phyloP scores from a whole-genome alignment of 1,140 invertebrate species.

The Grapholita molesta region DNA sequence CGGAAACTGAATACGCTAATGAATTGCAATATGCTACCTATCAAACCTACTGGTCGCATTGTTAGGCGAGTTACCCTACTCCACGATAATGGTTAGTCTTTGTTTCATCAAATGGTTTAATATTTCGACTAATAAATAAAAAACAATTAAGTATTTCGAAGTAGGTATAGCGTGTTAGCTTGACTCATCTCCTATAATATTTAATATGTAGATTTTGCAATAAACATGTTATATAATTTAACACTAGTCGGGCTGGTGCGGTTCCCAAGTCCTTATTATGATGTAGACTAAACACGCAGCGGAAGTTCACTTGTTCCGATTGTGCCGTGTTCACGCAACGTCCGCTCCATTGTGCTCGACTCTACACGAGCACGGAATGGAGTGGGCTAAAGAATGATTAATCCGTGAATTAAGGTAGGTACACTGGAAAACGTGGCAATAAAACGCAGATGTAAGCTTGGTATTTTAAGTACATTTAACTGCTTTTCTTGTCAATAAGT shows the following conservation, averaged over 20 bases:
- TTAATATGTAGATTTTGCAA: no score
- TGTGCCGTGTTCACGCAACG: constrained; percentile 51
- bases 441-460: not conserved
- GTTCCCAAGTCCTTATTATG: constrained; percentile 1
- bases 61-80: no score
- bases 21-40: no score
- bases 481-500: no score
- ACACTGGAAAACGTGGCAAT: not conserved
- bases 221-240: not conserved
- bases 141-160: no score
- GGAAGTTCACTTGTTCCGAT: constrained; percentile 53
- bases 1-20: no score
- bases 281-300: constrained; percentile 28
- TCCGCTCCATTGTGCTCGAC: constrained; percentile 54
- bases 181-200: no score
- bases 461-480: not conserved
- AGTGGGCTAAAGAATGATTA: not conserved
- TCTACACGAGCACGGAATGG: constrained; percentile 43
- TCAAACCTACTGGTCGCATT: no score
- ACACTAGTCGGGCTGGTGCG: not conserved
- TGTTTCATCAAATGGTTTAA: no score
- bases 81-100: no score
- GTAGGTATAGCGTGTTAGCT: no score
- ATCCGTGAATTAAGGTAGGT: not conserved
- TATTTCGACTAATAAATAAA: no score